phyloP scores from a whole-genome alignment of 2,113 vertebrate genomes.

The Gallinago paraguaiae region DNA sequence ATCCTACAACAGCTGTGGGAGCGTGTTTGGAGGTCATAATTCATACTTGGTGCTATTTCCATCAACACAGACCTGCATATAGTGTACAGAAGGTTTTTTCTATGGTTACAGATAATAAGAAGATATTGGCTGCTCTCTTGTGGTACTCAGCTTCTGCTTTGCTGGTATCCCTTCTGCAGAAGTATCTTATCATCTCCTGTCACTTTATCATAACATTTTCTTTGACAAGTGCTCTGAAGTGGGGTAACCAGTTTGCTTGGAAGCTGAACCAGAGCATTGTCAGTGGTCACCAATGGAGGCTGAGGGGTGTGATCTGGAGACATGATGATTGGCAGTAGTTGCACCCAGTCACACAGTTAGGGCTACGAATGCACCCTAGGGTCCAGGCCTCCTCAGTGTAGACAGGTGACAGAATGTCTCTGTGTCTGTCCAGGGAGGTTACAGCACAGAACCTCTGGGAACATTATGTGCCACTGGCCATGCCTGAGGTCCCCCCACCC shows the following conservation, averaged over 20 bases:
- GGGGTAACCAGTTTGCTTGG: neutral
- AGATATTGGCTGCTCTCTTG: neutral
- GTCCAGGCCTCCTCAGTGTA: neutral
- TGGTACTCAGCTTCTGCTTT: neutral
- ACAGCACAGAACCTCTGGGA: neutral
- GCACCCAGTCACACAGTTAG: neutral
- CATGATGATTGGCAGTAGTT: neutral
- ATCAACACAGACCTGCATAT: neutral
- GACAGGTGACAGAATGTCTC: neutral
- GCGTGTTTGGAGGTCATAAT: neutral
- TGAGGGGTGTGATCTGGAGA: neutral
- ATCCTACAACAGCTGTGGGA: neutral
- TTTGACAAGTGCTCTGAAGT: neutral
- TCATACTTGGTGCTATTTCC: rapidly evolving
- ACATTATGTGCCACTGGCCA: too few relatives aligned
- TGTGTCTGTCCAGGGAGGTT: too few relatives aligned
- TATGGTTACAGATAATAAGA: neutral
- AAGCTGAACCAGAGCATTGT: neutral
- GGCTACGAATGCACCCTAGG: neutral
- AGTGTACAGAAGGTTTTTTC: neutral
- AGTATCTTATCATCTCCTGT: neutral
- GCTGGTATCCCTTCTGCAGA: neutral
- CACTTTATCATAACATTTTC: neutral
- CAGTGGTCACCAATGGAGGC: neutral
- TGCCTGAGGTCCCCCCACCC: neutral